phyloP scores from a whole-genome alignment of 2,797 vertebrate genomes.

The Harpagifer antarcticus region DNA sequence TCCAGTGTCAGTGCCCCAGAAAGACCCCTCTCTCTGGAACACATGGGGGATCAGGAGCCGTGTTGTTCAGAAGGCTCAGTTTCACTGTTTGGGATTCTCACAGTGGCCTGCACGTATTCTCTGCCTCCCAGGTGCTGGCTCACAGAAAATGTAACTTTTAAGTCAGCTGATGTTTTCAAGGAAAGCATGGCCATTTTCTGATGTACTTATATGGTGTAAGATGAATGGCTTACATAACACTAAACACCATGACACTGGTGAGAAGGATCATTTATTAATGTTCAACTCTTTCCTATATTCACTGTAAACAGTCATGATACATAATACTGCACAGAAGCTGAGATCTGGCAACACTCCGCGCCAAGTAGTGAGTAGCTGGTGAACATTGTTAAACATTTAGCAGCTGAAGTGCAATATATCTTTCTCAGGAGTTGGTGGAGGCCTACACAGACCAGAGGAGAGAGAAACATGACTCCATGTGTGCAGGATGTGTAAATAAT shows the following conservation, averaged over 20 bases:
- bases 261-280: neutral
- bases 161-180: constrained; percentile 18
- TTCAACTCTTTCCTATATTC: neutral
- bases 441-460: neutral
- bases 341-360: neutral
- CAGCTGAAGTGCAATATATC: neutral
- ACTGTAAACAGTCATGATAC: neutral
- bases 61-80: constrained; percentile 58
- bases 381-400: neutral
- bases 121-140: constrained; percentile 50
- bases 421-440: no score
- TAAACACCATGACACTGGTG: neutral
- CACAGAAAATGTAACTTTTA: constrained; percentile 5
- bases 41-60: constrained; percentile 59
- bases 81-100: constrained; percentile 64
- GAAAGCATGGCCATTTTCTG: neutral
- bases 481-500: neutral
- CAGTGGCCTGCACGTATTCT: constrained; percentile 40
- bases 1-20: constrained; percentile 78
- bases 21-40: constrained; percentile 74
- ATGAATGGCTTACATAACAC: neutral
- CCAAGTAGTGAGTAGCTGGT: neutral
- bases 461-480: neutral
- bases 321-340: neutral
- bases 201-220: neutral